Evolutionary conservation across 2,797 vertebrate genomes (phyloP).

Genomic region (Sebastes taczanowskii): DNA sequence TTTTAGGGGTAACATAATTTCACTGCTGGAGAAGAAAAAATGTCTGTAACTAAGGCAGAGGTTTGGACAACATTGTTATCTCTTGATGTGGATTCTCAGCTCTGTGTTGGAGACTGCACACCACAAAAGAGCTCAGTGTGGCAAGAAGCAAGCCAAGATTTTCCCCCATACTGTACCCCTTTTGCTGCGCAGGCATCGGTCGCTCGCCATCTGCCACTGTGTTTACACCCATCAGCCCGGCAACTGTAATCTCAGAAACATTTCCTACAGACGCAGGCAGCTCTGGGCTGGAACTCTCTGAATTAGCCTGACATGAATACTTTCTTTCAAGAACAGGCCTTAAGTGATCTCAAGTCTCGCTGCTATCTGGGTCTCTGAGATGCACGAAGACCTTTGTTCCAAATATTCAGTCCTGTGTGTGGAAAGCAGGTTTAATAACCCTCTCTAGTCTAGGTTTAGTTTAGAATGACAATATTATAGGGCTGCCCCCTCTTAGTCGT

Average conservation of each 20-base stretch:
- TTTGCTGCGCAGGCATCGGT: slow-evolving; percentile 77
- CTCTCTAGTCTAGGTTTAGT: background rate
- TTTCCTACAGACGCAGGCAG: slow-evolving; percentile 85
- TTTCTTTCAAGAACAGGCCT: slow-evolving; percentile 47
- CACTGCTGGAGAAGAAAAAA: slow-evolving; percentile 10
- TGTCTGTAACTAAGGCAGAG: slow-evolving; percentile 3
- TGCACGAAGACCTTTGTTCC: slow-evolving; percentile 47
- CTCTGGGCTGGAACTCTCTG: slow-evolving; percentile 61
- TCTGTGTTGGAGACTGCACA: slow-evolving; percentile 48
- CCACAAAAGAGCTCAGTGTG: slow-evolving; percentile 62
- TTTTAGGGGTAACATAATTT: slow-evolving; percentile 5
- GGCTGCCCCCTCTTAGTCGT: too few relatives aligned
- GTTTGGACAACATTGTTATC: slow-evolving; percentile 22
- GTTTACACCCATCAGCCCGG: slow-evolving; percentile 84
- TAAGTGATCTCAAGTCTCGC: slow-evolving; percentile 14
- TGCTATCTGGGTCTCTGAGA: slow-evolving; percentile 26
- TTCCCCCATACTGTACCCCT: slow-evolving; percentile 79
- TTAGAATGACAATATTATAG: background rate
- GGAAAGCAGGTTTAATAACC: slow-evolving; percentile 33
- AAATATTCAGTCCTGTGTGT: slow-evolving; percentile 10
- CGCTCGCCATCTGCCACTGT: slow-evolving; percentile 85
- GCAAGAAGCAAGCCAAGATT: slow-evolving; percentile 65
- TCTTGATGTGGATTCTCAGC: slow-evolving; percentile 41
- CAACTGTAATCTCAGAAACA: slow-evolving; percentile 84
- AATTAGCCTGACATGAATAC: slow-evolving; percentile 65